Percentiles rank a stretch among this genome's conserved stretches.
These are phyloP conservation scores for Acanthurus leucopareius DNA, from an alignment of 2,797 vertebrate species.

Conservation along the genomic window DNA sequence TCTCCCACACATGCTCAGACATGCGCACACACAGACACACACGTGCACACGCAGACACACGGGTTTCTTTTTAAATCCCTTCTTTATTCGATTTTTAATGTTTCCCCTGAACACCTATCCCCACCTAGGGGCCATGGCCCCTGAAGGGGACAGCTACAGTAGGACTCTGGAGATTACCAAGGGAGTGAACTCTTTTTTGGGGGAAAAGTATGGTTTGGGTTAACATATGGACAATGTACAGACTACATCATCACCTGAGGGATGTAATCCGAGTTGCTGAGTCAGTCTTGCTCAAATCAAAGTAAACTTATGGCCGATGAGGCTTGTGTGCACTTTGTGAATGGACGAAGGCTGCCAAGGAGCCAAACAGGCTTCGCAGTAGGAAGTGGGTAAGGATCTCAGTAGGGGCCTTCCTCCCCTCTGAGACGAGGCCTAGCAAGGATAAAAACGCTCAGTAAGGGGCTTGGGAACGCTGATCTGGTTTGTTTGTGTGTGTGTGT, in stretches of 20 bases:
- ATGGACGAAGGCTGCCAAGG: slow-evolving; percentile 81
- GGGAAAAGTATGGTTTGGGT: slow-evolving; percentile 19
- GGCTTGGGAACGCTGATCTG: slow-evolving; percentile 81
- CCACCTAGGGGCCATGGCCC: slow-evolving; percentile 38
- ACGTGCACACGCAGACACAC: background rate
- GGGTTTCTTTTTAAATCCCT: slow-evolving; percentile 19
- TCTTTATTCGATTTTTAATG: slow-evolving; percentile 56
- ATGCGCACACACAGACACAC: slow-evolving; percentile 32
- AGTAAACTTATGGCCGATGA: slow-evolving; percentile 69
- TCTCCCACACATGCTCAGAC: slow-evolving; percentile 46
- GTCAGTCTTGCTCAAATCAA: slow-evolving; percentile 73
- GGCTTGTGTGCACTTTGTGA: slow-evolving; percentile 72
- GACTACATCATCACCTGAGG: slow-evolving; percentile 48
- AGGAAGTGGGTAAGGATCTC: slow-evolving; percentile 83
- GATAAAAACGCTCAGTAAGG: slow-evolving; percentile 85
- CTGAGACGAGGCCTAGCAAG: slow-evolving; percentile 80
- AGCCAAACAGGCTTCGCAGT: slow-evolving; percentile 80
- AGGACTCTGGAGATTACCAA: slow-evolving; percentile 23
- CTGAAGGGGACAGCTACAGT: slow-evolving; percentile 28
- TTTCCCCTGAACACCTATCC: slow-evolving; percentile 45
- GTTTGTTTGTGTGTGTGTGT: slow-evolving; percentile 57
- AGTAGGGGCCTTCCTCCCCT: slow-evolving; percentile 86
- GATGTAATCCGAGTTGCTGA: slow-evolving; percentile 52
- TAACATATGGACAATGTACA: background rate
- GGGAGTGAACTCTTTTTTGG: background rate